phyloP scores from a whole-genome alignment of 2,113 vertebrate genomes.

The Pseudopipra pipra region DNA sequence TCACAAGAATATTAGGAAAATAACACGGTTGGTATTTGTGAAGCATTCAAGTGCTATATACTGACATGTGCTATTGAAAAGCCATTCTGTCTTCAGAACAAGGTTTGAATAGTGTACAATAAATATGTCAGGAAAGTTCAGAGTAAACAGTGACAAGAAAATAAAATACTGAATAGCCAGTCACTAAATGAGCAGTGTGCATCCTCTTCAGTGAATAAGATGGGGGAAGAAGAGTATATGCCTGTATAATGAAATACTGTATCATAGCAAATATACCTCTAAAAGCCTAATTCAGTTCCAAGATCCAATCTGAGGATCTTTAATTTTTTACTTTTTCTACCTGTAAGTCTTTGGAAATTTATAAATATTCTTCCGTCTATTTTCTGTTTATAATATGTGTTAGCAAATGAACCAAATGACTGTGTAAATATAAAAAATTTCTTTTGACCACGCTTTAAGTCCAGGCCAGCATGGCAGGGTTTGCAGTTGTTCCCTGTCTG shows the following conservation, averaged over 20 bases:
- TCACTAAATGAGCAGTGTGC: not conserved
- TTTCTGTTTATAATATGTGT: not conserved
- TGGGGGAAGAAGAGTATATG: not conserved
- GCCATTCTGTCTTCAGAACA: conserved; percentile 24
- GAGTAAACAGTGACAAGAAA: conserved; percentile 30
- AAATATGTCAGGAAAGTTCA: conserved; percentile 38
- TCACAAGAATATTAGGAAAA: conserved; percentile 25
- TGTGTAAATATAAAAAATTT: not conserved
- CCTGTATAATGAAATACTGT: not conserved
- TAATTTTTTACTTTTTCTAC: not conserved
- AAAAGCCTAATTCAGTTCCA: not conserved
- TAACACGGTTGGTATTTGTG: not conserved
- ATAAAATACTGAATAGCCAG: conserved; percentile 1
- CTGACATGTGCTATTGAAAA: conserved; percentile 26
- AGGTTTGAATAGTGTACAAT: not conserved
- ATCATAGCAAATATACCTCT: not conserved
- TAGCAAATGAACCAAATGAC: not conserved
- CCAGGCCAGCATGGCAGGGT: not conserved
- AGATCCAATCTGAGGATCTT: not conserved
- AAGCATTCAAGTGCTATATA: not conserved
- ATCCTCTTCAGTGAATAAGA: not conserved
- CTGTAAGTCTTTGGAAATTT: not conserved
- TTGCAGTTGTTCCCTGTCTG: not conserved
- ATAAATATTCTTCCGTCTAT: not conserved
- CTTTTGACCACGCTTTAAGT: not conserved